These are phyloP conservation scores for Notamacropus eugenii DNA, from an alignment of 2,797 vertebrate species.

Conservation along the genomic window DNA sequence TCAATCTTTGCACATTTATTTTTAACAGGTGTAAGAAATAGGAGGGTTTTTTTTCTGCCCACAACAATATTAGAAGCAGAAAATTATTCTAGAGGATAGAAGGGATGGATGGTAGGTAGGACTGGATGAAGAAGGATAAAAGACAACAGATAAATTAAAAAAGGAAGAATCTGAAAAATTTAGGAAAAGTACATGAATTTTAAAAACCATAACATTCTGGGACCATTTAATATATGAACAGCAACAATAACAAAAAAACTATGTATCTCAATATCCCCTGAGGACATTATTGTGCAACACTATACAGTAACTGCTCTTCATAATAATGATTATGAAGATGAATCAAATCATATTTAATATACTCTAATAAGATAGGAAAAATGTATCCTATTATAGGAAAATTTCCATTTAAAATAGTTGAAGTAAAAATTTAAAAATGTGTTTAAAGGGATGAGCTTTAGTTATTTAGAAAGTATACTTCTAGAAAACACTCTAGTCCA, in stretches of 20 bases:
- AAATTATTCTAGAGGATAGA: not conserved
- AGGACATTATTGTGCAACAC: not conserved
- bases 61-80: not conserved
- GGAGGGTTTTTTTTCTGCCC: not conserved
- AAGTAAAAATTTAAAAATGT: slow-evolving; percentile 28
- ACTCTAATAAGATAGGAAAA: slow-evolving; percentile 43
- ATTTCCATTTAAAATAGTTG: slow-evolving; percentile 9
- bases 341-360: not conserved
- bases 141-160: not conserved
- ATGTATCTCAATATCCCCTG: not conserved
- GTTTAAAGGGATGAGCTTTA: not conserved
- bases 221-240: not conserved
- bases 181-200: not conserved
- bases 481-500: not conserved
- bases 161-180: not conserved
- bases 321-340: not conserved
- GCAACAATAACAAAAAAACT: not conserved
- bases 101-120: not conserved
- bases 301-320: not conserved
- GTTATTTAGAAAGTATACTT: not conserved
- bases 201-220: not conserved
- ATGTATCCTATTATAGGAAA: slow-evolving; percentile 40
- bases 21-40: not conserved
- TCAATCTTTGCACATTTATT: not conserved
- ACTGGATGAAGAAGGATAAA: not conserved